Conservation (phyloP, 53 echinoderm and acorn worm genomes). For the Astropecten irregularis region DNA sequence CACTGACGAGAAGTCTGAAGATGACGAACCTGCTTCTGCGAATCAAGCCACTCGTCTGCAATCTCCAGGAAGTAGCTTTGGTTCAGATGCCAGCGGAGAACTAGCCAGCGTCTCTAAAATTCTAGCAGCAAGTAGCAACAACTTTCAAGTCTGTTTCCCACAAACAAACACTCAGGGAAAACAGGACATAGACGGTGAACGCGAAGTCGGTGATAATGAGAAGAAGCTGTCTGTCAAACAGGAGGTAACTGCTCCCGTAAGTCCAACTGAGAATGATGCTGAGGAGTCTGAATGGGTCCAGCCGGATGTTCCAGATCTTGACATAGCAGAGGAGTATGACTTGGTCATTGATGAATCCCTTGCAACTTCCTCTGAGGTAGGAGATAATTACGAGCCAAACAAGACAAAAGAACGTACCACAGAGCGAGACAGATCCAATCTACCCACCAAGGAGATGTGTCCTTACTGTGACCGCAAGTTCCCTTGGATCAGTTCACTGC, state of each 20-base stretch:
- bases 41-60: background rate
- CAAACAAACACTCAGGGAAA: constrained; percentile 50
- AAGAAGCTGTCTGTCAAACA: constrained; percentile 1
- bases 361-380: constrained; percentile 24
- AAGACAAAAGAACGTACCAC: constrained; percentile 38
- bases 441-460: constrained; percentile 78
- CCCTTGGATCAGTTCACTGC: constrained; percentile 97
- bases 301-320: constrained; percentile 1
- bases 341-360: constrained; percentile 53
- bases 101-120: constrained; percentile 94
- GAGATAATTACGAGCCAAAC: background rate
- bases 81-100: constrained; percentile 87
- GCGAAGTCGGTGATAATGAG: background rate
- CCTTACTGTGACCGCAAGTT: constrained; percentile 94
- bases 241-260: background rate
- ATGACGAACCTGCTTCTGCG: background rate
- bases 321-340: constrained; percentile 44
- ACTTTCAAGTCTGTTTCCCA: constrained; percentile 85
- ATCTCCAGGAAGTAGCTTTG: constrained; percentile 72
- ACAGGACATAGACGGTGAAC: background rate
- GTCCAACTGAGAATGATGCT: constrained; percentile 4
- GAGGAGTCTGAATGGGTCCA: constrained; percentile 28
- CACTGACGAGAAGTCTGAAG: background rate
- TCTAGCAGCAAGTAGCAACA: constrained; percentile 87
- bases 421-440: constrained; percentile 49